Base-by-base conservation (phyloP, 2,888 invertebrate species). In the Erebia ligea region DNA sequence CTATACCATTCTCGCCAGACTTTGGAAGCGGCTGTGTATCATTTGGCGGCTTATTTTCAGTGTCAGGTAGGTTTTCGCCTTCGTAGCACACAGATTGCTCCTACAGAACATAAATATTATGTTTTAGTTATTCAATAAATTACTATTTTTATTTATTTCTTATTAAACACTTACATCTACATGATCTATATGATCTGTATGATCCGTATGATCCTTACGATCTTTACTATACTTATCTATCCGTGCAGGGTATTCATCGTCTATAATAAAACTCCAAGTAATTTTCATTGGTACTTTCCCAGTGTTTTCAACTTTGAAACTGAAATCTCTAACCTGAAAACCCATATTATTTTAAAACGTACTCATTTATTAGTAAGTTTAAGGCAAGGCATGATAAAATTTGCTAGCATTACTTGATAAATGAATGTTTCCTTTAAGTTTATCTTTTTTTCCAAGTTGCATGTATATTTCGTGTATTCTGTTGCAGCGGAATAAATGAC, bases 391-490 rank as follows among this genome's bases (percentile, higher is more conserved):
- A 17, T 11, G 1, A 2, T 54, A 19, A 13, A 25, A 1, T 13
- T 21, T 19, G 21, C 21, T 21, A 21, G 19, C 19, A 19, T 59
- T 62, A 91, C 92, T 84, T 93, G 86, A 78, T 91, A 95, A 79
- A 95, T 93, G 75, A 94, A 94, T 0, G 95, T 95, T 75, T 95
- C 94, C 3, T 84, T 84, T 72, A 95, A 88, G 62, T 79, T 63
- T 21, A 93, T 89, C 71, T 85, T 81, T 61, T 93, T 87, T 3
- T 83, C 76, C n/a, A 93, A 80, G 2, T 84, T 78, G 74, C 93
- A 94, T 1, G 75, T 73, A 75, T 94, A 95, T 77, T 89, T 89
- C 0, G 94, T 88, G 75, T 94, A 95, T 77, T 94, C 94, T 1
- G 94, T 94, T 17, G 84, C 82, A 2, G 91, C 94, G 3, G 92